phyloP scores from a whole-genome alignment of 2,797 vertebrate genomes.

The Decapterus maruadsi region DNA sequence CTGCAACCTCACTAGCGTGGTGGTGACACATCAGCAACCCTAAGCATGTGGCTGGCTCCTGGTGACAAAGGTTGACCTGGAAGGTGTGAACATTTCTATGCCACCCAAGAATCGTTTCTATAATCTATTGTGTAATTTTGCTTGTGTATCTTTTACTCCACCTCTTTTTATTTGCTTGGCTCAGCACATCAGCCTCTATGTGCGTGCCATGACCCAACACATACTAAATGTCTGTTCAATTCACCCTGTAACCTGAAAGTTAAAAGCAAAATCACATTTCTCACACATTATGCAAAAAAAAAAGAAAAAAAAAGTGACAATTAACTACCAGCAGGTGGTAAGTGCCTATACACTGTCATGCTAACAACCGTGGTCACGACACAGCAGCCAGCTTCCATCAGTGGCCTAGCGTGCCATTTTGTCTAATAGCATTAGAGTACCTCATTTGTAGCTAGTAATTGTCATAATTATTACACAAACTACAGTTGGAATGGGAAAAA shows the following conservation, averaged over 20 bases:
- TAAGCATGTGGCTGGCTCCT: slow-evolving; percentile 13
- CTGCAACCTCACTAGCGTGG: background rate
- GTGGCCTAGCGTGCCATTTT: slow-evolving; percentile 73
- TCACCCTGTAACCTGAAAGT: slow-evolving; percentile 47
- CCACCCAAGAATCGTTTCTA: background rate
- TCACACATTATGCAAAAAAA: slow-evolving; percentile 68
- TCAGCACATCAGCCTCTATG: background rate
- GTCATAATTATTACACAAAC: slow-evolving; percentile 87
- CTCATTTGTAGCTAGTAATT: slow-evolving; percentile 87
- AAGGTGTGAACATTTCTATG: slow-evolving; percentile 11
- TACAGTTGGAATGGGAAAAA: slow-evolving; percentile 76
- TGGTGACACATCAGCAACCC: slow-evolving; percentile 18
- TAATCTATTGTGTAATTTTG: background rate
- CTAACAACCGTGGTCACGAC: slow-evolving; percentile 73
- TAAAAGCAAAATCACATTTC: slow-evolving; percentile 66
- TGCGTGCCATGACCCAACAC: slow-evolving; percentile 25
- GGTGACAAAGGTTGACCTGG: slow-evolving; percentile 21
- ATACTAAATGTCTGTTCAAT: slow-evolving; percentile 52
- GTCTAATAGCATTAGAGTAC: slow-evolving; percentile 85
- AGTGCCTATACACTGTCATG: slow-evolving; percentile 66
- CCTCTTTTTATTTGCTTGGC: slow-evolving; percentile 9
- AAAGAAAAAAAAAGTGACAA: slow-evolving; percentile 48
- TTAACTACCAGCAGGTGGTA: slow-evolving; percentile 72
- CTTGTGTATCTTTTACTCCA: background rate
- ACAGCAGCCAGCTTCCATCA: slow-evolving; percentile 69